Evolutionary conservation across 2,797 vertebrate species (phyloP).

Genomic region (Hydrocynus forskahlii): DNA sequence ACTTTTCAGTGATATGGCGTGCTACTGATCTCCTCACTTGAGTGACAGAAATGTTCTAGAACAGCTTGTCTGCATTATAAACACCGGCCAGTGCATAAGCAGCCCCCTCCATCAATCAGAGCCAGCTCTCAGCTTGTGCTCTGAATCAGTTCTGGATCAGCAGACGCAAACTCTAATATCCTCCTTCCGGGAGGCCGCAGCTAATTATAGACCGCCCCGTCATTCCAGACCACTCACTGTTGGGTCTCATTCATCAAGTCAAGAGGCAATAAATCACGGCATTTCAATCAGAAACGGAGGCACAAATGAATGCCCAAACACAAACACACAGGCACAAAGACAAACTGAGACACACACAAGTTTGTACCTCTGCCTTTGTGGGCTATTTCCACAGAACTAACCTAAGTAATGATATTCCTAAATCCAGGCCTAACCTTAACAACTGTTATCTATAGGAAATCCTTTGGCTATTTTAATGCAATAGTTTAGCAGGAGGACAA

Average conservation of each 20-base stretch:
- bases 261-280: constrained; percentile 35
- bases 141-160: constrained; percentile 47
- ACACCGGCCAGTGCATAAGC: constrained; percentile 33
- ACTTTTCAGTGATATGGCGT: background rate
- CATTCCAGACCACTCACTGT: constrained; percentile 30
- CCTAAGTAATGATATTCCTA: background rate
- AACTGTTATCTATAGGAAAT: background rate
- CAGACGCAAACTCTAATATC: constrained; percentile 53
- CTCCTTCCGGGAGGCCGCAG: constrained; percentile 46
- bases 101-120: constrained; percentile 46
- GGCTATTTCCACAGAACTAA: background rate
- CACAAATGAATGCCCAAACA: constrained; percentile 6
- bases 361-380: background rate
- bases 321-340: background rate
- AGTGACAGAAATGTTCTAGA: constrained; percentile 6
- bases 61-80: constrained; percentile 20
- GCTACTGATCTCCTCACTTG: background rate
- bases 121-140: constrained; percentile 26
- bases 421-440: background rate
- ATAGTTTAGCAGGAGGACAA: too few species aligned
- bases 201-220: constrained; percentile 48
- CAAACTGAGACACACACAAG: background rate
- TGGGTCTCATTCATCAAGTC: constrained; percentile 46
- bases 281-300: constrained; percentile 19
- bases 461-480: too few species aligned